Conservation (phyloP, 2,888 invertebrate genomes). For the Phytoseiulus persimilis region DNA sequence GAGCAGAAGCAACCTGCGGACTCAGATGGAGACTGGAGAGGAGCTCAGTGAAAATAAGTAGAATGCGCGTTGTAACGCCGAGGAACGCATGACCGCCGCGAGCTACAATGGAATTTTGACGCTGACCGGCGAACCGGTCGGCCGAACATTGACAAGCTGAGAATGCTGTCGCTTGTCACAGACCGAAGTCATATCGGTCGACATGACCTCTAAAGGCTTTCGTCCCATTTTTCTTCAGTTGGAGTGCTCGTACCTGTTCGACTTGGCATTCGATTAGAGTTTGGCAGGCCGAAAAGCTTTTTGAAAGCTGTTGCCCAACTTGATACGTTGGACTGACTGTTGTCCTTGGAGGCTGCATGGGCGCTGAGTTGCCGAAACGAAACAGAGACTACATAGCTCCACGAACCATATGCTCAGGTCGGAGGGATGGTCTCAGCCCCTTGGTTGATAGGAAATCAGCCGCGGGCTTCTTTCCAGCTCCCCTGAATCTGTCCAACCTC, state of each 20-base stretch:
- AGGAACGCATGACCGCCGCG: background rate
- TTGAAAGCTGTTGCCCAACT: background rate
- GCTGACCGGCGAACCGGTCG: background rate
- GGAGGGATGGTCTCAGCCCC: background rate
- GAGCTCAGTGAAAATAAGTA: background rate
- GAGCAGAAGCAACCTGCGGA: too few species aligned
- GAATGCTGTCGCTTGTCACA: constrained; percentile 5
- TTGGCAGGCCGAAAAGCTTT: background rate
- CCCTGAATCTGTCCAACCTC: background rate
- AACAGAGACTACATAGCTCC: background rate
- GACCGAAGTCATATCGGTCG: background rate
- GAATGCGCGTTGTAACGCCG: background rate
- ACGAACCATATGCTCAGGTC: background rate
- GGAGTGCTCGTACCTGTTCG: background rate
- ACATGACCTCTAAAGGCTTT: background rate
- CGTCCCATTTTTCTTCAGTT: background rate
- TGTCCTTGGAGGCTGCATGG: background rate
- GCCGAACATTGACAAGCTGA: background rate
- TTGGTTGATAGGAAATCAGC: background rate
- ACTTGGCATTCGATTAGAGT: background rate
- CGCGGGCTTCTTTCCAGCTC: background rate
- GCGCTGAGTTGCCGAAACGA: background rate
- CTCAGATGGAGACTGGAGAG: too few species aligned
- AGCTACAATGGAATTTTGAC: background rate
- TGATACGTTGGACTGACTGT: background rate